Conservation (phyloP, 2,888 invertebrate genomes). For the Aporophyla lueneburgensis region DNA sequence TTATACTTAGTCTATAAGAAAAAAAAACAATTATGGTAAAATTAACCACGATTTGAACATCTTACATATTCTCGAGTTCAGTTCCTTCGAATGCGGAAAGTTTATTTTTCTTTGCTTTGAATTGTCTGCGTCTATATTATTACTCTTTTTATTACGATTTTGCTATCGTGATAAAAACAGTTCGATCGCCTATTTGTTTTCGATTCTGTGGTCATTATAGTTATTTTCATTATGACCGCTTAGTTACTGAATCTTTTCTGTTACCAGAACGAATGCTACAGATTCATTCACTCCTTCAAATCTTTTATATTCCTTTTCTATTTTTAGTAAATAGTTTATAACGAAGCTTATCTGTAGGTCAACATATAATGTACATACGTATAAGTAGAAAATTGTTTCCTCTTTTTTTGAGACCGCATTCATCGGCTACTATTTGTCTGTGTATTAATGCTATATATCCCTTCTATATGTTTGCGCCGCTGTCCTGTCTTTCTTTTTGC, state of each 20-base stretch:
- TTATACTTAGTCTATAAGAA: conserved; percentile 14
- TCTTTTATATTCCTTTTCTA: neutral
- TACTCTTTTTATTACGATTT: no score
- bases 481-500: neutral
- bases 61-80: no score
- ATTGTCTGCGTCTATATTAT: neutral
- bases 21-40: conserved; percentile 26
- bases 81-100: neutral
- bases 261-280: neutral
- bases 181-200: neutral
- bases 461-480: neutral
- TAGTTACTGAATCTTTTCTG: neutral
- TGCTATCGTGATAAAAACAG: neutral
- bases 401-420: neutral
- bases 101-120: neutral
- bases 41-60: conserved; percentile 13
- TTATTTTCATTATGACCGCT: neutral
- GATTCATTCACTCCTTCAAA: neutral
- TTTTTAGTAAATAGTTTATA: neutral
- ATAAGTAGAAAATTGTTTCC: neutral
- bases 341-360: neutral
- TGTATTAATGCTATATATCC: neutral
- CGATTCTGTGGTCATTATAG: neutral
- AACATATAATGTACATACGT: neutral
- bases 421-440: neutral